Percentiles rank a stretch among this genome's conserved stretches.
Conservation (phyloP, 1,140 invertebrate genomes). For the Leptopilina boulardi region DNA sequence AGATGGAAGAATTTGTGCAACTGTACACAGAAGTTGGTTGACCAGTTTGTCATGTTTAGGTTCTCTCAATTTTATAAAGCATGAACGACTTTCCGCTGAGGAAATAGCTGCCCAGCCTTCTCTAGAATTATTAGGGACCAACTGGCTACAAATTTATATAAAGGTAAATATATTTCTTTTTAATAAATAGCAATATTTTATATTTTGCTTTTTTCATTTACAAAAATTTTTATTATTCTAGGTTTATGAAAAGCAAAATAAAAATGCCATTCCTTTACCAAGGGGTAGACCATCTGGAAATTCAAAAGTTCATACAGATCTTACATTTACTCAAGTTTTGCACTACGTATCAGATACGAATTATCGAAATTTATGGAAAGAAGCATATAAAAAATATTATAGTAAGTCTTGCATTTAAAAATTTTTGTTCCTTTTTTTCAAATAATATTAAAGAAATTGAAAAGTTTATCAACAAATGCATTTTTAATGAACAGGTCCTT, state of each 20-base stretch:
- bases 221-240: constrained; percentile 62
- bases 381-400: constrained; percentile 87
- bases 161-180: constrained; percentile 56
- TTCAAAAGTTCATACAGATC: constrained; percentile 77
- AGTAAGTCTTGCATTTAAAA: constrained; percentile 73
- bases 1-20: constrained; percentile 68
- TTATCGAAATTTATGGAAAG: constrained; percentile 89
- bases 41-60: constrained; percentile 62
- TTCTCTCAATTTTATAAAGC: constrained; percentile 63
- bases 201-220: constrained; percentile 5
- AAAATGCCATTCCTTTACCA: constrained; percentile 84
- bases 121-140: constrained; percentile 65
- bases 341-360: constrained; percentile 88
- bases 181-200: background rate
- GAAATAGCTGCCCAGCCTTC: constrained; percentile 71
- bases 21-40: constrained; percentile 68
- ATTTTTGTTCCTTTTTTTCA: no score
- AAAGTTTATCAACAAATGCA: constrained; percentile 49
- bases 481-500: constrained; percentile 52
- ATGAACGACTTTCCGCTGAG: constrained; percentile 66
- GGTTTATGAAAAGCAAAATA: constrained; percentile 81
- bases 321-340: constrained; percentile 86
- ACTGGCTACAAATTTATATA: constrained; percentile 68
- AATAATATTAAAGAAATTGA: no score
- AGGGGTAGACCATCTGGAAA: constrained; percentile 77